Base-by-base conservation (phyloP, 1,140 invertebrate genomes). In the Phortica variegata region DNA sequence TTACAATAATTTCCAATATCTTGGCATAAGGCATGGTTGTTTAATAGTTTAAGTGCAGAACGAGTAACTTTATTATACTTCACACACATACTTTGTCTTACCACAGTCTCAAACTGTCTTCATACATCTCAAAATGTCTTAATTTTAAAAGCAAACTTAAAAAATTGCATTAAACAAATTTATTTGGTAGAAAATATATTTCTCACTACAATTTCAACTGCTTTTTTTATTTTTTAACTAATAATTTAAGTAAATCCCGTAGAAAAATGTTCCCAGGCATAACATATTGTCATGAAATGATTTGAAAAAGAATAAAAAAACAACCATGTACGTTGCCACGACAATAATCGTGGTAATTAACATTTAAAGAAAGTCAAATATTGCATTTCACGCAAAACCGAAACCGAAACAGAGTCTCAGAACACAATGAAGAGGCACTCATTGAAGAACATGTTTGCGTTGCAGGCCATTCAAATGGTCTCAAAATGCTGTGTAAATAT, bases 331-430 rank as follows among this genome's bases (percentile, higher is more conserved):
- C 63, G 63, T 47, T 49, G 58, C 44, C 42, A 47, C 49, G 23
- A 68, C 65, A 68, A 68, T 68, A 68, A 68, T 68, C 60, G 53
- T 60, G 63, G 63, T 68, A 68, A 68, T 68, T 68, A 68, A 68
- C 63, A 68, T 68, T 60, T 60, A 68, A 68, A 68, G 65, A 57
- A 63, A 68, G 10, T 10, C 23, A 26, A 26, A 26, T 26, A 26
- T 26, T 26, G 23, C 23, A 68, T 68, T 68, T 68, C 68, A 60
- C 60, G 68, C 57, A 50, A 60, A 53, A 62, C 56, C 63, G 60
- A 52, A 61, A 62, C 59, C 60, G 59, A 66, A 68, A 66, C 53
- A 68, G 26, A 37, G 39, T 32, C 29, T 32, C 16, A 16, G 0
- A 12, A 52, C 47, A 63, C 46, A 68, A 63, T 68, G 57, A 50